Conservation (phyloP, 2,888 invertebrate species). For the Panopea generosa region DNA sequence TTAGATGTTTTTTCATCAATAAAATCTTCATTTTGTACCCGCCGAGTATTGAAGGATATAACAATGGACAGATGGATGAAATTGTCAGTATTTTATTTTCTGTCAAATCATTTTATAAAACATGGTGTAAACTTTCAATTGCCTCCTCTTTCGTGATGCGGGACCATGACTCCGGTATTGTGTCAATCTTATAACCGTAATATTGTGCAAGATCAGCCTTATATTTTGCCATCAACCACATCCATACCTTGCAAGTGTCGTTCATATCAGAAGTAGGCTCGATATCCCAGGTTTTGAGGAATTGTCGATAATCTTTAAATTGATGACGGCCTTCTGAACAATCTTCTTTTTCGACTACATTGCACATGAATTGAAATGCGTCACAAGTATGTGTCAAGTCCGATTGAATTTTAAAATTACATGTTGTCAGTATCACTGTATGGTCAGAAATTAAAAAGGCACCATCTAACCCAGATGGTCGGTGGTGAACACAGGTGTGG, state of each 20-base stretch:
- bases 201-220: neutral
- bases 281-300: neutral
- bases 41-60: no score
- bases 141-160: conserved; percentile 44
- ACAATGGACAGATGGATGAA: no score
- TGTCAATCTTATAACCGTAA: neutral
- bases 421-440: neutral
- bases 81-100: no score
- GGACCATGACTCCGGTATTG: conserved; percentile 11
- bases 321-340: no score
- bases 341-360: no score
- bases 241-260: conserved; percentile 6
- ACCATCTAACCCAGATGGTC: neutral
- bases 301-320: neutral
- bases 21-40: no score
- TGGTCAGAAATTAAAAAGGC: neutral
- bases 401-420: conserved; percentile 11
- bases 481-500: conserved; percentile 1
- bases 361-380: neutral
- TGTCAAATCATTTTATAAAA: no score
- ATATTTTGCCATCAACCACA: conserved; percentile 9
- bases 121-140: conserved; percentile 2
- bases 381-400: neutral
- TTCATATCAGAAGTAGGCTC: conserved; percentile 2
- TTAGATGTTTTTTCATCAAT: no score